A percentile compares a stretch with the other conserved stretches of the same genome.
Evolutionary conservation across 1,140 invertebrate species (phyloP).

Genomic region (Drosophila lacteicornis): DNA sequence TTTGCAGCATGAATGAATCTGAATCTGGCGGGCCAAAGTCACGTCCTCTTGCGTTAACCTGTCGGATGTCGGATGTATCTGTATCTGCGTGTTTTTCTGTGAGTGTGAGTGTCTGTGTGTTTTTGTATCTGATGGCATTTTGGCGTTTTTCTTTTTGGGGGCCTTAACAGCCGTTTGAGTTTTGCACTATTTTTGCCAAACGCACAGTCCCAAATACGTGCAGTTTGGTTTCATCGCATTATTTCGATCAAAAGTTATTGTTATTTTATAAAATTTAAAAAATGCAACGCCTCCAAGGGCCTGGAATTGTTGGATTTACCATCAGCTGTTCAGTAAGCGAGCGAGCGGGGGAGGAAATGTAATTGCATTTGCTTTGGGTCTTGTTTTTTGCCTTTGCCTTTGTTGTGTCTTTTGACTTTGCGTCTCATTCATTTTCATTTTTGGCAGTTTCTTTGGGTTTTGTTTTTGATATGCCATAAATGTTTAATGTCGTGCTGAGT

Average conservation of each 20-base stretch:
- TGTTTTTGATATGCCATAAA: conserved; percentile 52
- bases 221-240: conserved; percentile 44
- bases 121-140: conserved; percentile 52
- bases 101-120: conserved; percentile 14
- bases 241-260: conserved; percentile 60
- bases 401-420: conserved; percentile 34
- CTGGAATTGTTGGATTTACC: conserved; percentile 52
- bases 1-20: conserved; percentile 73
- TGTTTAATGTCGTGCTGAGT: conserved; percentile 72
- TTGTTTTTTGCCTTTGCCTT: conserved; percentile 24
- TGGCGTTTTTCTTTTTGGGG: conserved; percentile 39
- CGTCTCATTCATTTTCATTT: conserved; percentile 54
- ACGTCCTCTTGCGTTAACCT: conserved; percentile 54
- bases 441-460: conserved; percentile 60
- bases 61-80: conserved; percentile 40
- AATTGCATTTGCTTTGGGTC: conserved; percentile 41
- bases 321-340: conserved; percentile 56
- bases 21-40: conserved; percentile 55
- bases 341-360: conserved; percentile 40
- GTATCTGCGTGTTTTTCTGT: conserved; percentile 1
- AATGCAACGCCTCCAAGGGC: conserved; percentile 32
- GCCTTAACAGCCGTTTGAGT: conserved; percentile 64
- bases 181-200: conserved; percentile 66
- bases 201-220: conserved; percentile 46
- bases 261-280: conserved; percentile 48